phyloP scores from a whole-genome alignment of 2,797 vertebrate genomes.

The Arrhamphus sclerolepis region DNA sequence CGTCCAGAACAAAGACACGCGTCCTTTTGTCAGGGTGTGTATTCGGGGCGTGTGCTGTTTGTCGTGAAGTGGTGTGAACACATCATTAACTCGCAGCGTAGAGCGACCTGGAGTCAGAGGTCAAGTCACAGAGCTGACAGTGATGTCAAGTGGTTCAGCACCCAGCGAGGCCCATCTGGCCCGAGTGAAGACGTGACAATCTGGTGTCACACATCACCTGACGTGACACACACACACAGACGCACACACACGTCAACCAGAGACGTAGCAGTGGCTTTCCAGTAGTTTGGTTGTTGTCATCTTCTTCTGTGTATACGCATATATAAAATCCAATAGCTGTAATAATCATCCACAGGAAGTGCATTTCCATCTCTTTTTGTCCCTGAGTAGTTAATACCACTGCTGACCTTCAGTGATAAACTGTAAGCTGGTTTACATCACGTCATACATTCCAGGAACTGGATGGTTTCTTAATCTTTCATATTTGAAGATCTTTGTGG shows the following conservation, averaged over 20 bases:
- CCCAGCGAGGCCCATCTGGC: conserved; percentile 78
- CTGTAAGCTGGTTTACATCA: conserved; percentile 38
- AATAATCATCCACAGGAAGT: no score
- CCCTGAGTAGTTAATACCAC: no score
- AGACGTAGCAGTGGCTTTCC: conserved; percentile 8
- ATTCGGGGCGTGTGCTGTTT: conserved; percentile 32
- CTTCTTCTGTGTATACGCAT: no score
- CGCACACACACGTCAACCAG: conserved; percentile 13
- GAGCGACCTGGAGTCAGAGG: conserved; percentile 78
- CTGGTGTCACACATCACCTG: conserved; percentile 50
- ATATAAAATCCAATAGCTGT: no score
- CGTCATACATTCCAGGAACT: conserved; percentile 15
- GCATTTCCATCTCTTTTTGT: no score
- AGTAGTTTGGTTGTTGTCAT: background rate
- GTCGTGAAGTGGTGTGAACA: conserved; percentile 74
- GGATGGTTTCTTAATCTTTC: background rate
- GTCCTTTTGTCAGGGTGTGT: conserved; percentile 14
- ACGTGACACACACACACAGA: conserved; percentile 16
- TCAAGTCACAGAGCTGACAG: conserved; percentile 80
- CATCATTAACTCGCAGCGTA: conserved; percentile 79
- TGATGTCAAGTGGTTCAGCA: conserved; percentile 78
- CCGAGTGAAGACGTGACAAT: conserved; percentile 57
- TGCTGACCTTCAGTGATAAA: background rate
- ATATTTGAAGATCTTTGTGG: conserved; percentile 15
- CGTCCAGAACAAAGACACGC: conserved; percentile 9